Evolutionary conservation across 2,113 vertebrate species (phyloP).

Genomic region (Lonchura striata): DNA sequence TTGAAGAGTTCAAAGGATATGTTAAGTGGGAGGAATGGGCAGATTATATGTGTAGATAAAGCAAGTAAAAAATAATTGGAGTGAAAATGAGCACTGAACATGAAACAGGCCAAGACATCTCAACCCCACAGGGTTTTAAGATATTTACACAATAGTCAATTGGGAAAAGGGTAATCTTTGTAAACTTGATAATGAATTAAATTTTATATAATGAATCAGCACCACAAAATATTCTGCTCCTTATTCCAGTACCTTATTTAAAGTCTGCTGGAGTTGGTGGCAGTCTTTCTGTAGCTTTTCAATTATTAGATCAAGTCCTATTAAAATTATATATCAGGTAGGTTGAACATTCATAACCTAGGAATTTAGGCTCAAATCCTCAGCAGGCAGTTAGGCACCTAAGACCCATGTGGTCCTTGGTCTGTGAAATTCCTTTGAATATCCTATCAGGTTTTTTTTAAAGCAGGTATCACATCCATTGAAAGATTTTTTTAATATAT

Average conservation of each 20-base stretch:
- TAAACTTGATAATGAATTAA: neutral
- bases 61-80: constrained; percentile 56
- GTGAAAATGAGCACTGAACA: constrained; percentile 38
- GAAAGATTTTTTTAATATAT: neutral
- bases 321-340: constrained; percentile 11
- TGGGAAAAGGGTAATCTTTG: neutral
- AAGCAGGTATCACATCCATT: neutral
- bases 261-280: neutral
- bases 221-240: neutral
- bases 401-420: neutral
- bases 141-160: constrained; percentile 53
- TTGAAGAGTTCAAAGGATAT: constrained; percentile 63
- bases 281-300: neutral
- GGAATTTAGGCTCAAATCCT: neutral
- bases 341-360: neutral
- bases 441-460: neutral
- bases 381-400: neutral
- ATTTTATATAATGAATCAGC: neutral
- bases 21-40: constrained; percentile 33
- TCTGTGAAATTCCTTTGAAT: neutral
- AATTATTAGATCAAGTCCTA: neutral
- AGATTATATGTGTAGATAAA: constrained; percentile 39
- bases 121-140: constrained; percentile 14
- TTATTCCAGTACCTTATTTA: neutral
- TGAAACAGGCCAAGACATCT: constrained; percentile 41